phyloP scores from a whole-genome alignment of 23 tunicate genomes.

The Botrylloides violaceus region DNA sequence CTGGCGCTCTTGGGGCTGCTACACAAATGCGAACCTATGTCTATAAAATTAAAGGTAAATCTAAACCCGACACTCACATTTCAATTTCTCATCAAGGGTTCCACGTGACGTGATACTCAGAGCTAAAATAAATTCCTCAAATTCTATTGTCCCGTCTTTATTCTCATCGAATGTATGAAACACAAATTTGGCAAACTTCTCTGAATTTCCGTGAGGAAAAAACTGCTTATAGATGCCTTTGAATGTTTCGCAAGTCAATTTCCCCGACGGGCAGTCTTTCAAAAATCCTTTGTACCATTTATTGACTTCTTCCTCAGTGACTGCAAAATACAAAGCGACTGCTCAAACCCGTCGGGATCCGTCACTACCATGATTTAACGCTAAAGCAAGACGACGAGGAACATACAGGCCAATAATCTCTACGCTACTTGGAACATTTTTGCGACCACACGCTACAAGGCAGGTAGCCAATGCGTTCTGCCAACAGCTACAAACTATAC shows the following conservation, averaged over 20 bases:
- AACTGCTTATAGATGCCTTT: conserved; percentile 95
- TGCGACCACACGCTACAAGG: neutral
- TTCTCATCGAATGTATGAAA: conserved; percentile 95
- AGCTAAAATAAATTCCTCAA: conserved; percentile 97
- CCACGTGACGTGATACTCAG: conserved; percentile 95
- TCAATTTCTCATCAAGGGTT: conserved; percentile 83
- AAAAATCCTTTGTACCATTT: conserved; percentile 98
- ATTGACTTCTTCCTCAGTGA: conserved; percentile 83
- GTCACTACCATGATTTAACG: no score
- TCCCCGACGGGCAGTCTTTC: conserved; percentile 98
- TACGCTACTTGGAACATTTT: neutral
- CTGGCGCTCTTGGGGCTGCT: no score
- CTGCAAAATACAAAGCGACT: conserved; percentile 25
- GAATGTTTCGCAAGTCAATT: conserved; percentile 84
- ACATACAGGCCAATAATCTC: no score
- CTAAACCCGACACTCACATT: conserved; percentile 46
- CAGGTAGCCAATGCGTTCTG: neutral
- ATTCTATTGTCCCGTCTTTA: conserved; percentile 93
- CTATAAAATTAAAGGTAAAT: no score
- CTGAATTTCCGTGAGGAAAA: conserved; percentile 97
- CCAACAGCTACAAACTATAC: neutral
- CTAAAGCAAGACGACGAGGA: no score
- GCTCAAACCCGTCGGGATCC: no score
- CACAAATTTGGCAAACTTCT: conserved; percentile 92
- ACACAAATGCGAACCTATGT: no score